Percentiles rank a stretch among this genome's conserved stretches.
Conservation (phyloP, 2,888 invertebrate species). For the Napeogenes inachia region DNA sequence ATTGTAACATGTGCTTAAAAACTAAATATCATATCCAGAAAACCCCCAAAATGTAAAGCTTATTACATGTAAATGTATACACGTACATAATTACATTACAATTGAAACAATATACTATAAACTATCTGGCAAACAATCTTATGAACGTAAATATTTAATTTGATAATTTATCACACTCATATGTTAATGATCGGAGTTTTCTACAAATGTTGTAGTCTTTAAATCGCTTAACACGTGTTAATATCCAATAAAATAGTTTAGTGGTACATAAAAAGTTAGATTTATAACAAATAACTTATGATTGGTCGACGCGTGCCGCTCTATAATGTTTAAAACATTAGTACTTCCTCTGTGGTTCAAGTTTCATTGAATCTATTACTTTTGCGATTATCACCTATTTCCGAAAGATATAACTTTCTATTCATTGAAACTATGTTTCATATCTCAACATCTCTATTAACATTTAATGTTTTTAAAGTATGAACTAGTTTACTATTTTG, state of each 20-base stretch:
- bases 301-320: conserved; percentile 56
- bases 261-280: conserved; percentile 76
- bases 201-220: conserved; percentile 72
- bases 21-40: too few relatives aligned
- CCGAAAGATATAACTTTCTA: conserved; percentile 14
- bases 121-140: conserved; percentile 38
- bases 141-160: conserved; percentile 31
- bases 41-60: too few relatives aligned
- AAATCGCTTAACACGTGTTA: conserved; percentile 72
- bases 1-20: too few relatives aligned
- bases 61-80: too few relatives aligned
- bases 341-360: conserved; percentile 30
- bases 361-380: conserved; percentile 46
- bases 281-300: conserved; percentile 72
- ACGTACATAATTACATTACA: conserved; percentile 21
- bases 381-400: conserved; percentile 31
- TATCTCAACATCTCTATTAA: too few relatives aligned
- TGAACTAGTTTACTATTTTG: too few relatives aligned
- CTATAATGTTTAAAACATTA: conserved; percentile 41
- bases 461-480: too few relatives aligned
- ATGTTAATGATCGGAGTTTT: conserved; percentile 68
- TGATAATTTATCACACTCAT: conserved; percentile 49
- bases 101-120: conserved; percentile 34
- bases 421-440: too few relatives aligned
- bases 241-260: conserved; percentile 75